Base-by-base conservation (phyloP, 2,888 invertebrate species). In the Cecidostiba fungosa region DNA sequence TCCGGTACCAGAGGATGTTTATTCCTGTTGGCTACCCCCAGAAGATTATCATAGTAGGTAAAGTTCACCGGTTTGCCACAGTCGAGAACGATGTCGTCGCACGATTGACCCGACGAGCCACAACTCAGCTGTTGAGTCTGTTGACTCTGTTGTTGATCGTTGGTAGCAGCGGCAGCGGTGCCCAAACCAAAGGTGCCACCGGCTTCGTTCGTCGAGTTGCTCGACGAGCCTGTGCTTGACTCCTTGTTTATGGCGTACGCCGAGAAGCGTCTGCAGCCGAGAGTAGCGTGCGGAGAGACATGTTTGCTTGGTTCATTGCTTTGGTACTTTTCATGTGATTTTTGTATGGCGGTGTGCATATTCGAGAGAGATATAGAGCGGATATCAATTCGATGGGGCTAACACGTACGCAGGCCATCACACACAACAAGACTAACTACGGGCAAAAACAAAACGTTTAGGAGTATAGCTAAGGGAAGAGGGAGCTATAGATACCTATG, bases 21-120 rank as follows among this genome's bases (percentile, higher is more conserved):
- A 90, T 97, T 96, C 87, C 98, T 94, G 91, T 97, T 96, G n/a
- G 97, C 96, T 54, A 98, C 96, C 26, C 98, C 98, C 79, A 97
- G 96, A 86, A 98, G 94, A 93, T 97, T 97, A 93, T 98, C 98
- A 93, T 97, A 98, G 92, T 97, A 97, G 5, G 98, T 98, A 92
- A 96, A 97, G 94, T 98, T 98, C 1, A 97, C 97, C 82, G 97
- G 96, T 94, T 97, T 97, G 4, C 97, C 97, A 93, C 97, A 97
- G 91, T 97, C 97, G 90, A 97, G 94, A 88, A 95, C 94, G 90
- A 96, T 96, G 90, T 96, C 96, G 76, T 95, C 95, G 82, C 93
- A 93, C 86, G 91, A 91, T 72, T 92, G 92, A 19, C 90, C 91
- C 72, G 90, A 86, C 47, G 89, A 87, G 12, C 86, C 83, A 23